Evolutionary conservation across 2,797 vertebrate genomes (phyloP).

Genomic region (Xiphorhynchus erythropygius): DNA sequence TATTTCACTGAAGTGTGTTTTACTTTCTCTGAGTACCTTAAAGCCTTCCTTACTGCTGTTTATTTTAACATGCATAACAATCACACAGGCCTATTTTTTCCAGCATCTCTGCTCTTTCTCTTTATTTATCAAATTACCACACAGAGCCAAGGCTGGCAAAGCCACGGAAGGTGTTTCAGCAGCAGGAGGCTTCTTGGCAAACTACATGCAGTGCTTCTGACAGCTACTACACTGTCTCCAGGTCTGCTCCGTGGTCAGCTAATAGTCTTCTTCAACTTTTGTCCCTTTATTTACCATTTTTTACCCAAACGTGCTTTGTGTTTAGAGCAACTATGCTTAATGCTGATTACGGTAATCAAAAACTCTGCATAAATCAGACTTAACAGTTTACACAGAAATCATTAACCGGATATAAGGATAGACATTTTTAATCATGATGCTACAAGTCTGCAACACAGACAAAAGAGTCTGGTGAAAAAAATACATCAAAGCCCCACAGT

Average conservation of each 20-base stretch:
- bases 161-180: neutral
- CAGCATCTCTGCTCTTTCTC: neutral
- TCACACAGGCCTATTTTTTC: neutral
- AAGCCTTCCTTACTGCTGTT: neutral
- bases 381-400: neutral
- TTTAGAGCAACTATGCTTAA: neutral
- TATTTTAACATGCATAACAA: neutral
- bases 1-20: neutral
- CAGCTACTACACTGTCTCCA: neutral
- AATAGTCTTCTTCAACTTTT: neutral
- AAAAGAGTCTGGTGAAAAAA: neutral
- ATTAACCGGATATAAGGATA: neutral
- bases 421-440: neutral
- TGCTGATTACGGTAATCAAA: neutral
- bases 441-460: neutral
- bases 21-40: neutral
- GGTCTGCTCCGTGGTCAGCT: neutral
- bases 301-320: neutral
- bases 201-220: neutral
- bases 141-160: neutral
- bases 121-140: neutral
- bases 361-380: neutral
- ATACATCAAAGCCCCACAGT: neutral
- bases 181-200: neutral
- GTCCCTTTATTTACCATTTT: neutral